A percentile compares a stretch with the other conserved stretches of the same genome.
These are phyloP conservation scores for Oppia nitens DNA, from an alignment of 1,140 invertebrate genomes.

Conservation along the genomic window DNA sequence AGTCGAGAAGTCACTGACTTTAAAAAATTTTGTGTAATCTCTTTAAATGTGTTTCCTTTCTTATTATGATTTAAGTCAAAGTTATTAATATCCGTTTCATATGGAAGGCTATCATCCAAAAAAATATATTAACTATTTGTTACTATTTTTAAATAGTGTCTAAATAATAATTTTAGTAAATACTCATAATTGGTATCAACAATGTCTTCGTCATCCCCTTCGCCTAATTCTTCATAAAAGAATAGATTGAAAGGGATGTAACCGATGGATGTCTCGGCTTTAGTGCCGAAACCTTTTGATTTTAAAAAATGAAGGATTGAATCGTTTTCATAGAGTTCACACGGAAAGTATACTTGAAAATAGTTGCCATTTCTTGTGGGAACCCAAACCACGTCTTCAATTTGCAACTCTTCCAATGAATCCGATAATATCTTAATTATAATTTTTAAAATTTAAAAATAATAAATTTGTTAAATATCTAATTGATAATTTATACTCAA, in stretches of 20 bases:
- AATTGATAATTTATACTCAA: too few relatives aligned
- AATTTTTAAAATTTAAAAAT: background rate
- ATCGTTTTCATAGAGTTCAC: conserved; percentile 17
- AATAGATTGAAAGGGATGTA: conserved; percentile 17
- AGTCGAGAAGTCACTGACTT: conserved; percentile 43
- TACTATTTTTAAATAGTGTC: too few relatives aligned
- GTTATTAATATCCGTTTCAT: background rate
- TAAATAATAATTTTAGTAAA: too few relatives aligned
- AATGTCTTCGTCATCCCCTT: background rate
- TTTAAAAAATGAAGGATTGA: conserved; percentile 14
- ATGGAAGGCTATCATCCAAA: background rate
- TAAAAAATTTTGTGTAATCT: conserved; percentile 25
- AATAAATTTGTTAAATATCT: too few relatives aligned
- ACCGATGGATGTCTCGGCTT: conserved; percentile 18
- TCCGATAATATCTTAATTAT: conserved; percentile 8
- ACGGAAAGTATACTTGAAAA: conserved; percentile 19
- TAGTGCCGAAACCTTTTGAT: conserved; percentile 18
- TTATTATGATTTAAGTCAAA: background rate
- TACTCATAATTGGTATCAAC: too few relatives aligned
- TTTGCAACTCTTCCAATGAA: conserved; percentile 6
- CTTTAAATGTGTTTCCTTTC: conserved; percentile 7
- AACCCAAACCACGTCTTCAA: conserved; percentile 11
- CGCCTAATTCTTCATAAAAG: background rate
- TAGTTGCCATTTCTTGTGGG: conserved; percentile 9
- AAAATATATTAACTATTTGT: too few relatives aligned